Conservation (phyloP, 2,888 invertebrate species). For the Lydus trimaculatus region DNA sequence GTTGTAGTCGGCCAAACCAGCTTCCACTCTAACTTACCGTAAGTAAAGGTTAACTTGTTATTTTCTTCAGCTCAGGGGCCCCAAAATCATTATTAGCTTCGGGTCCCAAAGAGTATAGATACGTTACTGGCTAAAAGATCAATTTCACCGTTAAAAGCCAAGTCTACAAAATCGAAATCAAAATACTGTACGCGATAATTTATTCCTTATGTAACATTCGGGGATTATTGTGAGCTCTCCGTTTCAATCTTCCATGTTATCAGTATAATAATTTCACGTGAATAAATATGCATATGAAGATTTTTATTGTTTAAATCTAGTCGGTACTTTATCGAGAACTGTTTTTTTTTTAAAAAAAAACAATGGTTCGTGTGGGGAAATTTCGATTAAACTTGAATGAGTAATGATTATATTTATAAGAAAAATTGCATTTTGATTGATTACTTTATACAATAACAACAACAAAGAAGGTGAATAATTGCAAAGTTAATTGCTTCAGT, state of each 20-base stretch:
- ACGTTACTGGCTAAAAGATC: too few relatives aligned
- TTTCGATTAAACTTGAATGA: constrained; percentile 1
- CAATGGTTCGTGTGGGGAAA: neutral
- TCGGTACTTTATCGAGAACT: neutral
- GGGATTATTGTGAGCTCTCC: neutral
- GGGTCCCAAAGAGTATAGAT: too few relatives aligned
- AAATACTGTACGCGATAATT: neutral
- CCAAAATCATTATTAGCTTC: too few relatives aligned
- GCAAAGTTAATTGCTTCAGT: neutral
- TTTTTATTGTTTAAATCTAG: neutral
- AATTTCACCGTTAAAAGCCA: too few relatives aligned
- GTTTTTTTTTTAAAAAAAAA: neutral
- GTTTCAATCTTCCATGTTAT: constrained; percentile 8
- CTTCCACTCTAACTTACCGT: too few relatives aligned
- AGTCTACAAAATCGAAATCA: too few relatives aligned
- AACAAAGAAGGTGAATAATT: neutral
- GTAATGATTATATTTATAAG: neutral
- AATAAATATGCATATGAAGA: neutral
- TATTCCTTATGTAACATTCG: neutral
- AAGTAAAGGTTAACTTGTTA: too few relatives aligned
- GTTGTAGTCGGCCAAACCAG: too few relatives aligned
- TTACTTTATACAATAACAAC: neutral
- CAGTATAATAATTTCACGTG: neutral
- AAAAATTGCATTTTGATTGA: neutral
- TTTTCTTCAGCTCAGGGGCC: too few relatives aligned